Evolutionary conservation across 1,140 invertebrate species (phyloP), one percentile per base, ranked within the genome.

Genomic region (Pachyrhynchus sulphureomaculatus): DNA sequence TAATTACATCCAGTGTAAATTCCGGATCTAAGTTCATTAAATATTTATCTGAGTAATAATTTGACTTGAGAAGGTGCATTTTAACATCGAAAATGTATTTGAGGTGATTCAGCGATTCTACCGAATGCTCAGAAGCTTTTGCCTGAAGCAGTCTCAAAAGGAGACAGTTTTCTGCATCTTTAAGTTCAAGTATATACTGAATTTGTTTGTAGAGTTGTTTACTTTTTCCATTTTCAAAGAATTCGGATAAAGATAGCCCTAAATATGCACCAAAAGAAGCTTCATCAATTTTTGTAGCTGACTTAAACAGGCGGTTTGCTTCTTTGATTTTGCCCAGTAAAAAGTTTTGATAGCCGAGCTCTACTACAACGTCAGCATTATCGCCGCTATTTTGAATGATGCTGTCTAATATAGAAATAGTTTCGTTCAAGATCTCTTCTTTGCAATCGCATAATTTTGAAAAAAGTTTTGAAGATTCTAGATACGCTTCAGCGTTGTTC

Each of bases 141-240:
- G 89, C 87, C 21, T 85, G 84, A 74, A 93, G 80, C 52, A 86
- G 83, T n/a, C 87, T 78, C 9, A 90, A 72, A n/a, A 83, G 79
- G 47, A 83, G 66, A 20, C 72, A 77, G 17, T 52, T 79, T 76
- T n/a, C 83, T 76, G 10, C 79, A 1, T 86, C 84, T 64, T 91
- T 86, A 48, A 95, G 84, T 75, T 96, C 92, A 72, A 87, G 84
- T 0, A 98, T 77, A 66, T 95, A 87, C 65, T 96, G 89, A 17
- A 98, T 79, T 76, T 96, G 92, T 69, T 95, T 88, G 34, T 85
- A 82, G 0, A 91, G 87, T 70, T 93, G 84, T 18, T 86, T 82
- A 2, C 76, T 79, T 1, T 80, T 78, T 6, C 82, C 83, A 49
- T 76, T 78, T 55, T 86, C 83, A 52, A 77, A 80, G 74, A 94